A percentile compares a stretch with the other conserved stretches of the same genome.
Evolutionary conservation across 2,888 invertebrate species (phyloP).

Genomic region (Dysmachus trigonus): DNA sequence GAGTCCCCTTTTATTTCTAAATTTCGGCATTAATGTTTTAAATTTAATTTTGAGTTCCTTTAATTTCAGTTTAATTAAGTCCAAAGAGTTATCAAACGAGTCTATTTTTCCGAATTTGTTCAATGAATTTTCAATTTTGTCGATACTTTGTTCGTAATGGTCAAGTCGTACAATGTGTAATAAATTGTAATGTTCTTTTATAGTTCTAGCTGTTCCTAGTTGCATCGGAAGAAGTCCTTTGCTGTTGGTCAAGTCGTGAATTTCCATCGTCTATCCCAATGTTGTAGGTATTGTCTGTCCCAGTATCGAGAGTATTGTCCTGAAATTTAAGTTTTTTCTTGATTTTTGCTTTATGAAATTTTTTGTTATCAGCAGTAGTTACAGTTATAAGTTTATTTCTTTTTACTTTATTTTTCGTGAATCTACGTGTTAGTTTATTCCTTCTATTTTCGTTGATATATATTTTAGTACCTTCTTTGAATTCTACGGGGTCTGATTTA

Average conservation of each 20-base stretch:
- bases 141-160: too few relatives aligned
- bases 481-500: neutral
- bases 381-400: neutral
- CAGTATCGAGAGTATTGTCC: neutral
- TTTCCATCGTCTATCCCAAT: too few relatives aligned
- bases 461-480: neutral
- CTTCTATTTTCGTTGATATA: slow-evolving; percentile 26
- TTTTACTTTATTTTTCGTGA: slow-evolving; percentile 6
- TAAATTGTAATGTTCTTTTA: too few relatives aligned
- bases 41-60: too few relatives aligned
- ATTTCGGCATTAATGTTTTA: too few relatives aligned
- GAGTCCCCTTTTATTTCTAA: neutral
- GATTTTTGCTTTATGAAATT: neutral
- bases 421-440: slow-evolving; percentile 30
- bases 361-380: neutral
- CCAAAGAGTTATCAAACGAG: too few relatives aligned
- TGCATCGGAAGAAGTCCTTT: neutral
- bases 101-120: neutral
- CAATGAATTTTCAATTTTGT: slow-evolving; percentile 16
- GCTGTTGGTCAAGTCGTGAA: neutral
- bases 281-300: neutral
- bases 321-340: neutral
- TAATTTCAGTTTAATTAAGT: too few relatives aligned
- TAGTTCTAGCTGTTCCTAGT: too few relatives aligned
- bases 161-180: too few relatives aligned